Percentiles rank a stretch among this genome's conserved stretches.
These are phyloP conservation scores for Limnodromus scolopaceus DNA, from an alignment of 2,797 vertebrate species.

Conservation along the genomic window DNA sequence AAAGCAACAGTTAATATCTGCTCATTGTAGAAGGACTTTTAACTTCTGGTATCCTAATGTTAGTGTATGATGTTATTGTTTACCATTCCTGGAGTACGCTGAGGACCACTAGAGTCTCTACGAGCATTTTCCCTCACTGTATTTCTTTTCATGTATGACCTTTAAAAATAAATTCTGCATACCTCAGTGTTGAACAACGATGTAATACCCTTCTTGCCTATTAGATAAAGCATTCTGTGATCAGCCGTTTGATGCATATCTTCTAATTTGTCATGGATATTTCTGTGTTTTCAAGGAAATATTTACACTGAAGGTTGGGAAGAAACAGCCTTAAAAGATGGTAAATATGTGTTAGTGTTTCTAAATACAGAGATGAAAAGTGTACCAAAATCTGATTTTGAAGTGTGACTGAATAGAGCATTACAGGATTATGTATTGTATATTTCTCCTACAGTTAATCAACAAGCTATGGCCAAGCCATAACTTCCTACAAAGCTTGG, in stretches of 20 bases:
- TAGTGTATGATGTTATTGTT: background rate
- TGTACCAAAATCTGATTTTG: background rate
- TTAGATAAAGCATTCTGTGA: background rate
- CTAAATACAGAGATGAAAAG: background rate
- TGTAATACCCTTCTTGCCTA: background rate
- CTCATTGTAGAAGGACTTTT: background rate
- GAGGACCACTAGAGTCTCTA: background rate
- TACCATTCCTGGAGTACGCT: background rate
- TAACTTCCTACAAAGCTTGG: background rate
- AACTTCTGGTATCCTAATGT: background rate
- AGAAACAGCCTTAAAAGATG: conserved; percentile 4
- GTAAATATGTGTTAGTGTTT: background rate
- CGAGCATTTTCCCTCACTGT: background rate
- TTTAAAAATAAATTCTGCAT: background rate
- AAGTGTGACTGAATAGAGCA: background rate
- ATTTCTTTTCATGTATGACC: background rate
- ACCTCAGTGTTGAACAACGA: background rate
- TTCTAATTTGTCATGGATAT: background rate
- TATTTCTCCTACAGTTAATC: background rate
- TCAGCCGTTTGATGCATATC: background rate
- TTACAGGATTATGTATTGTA: background rate
- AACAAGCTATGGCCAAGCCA: background rate
- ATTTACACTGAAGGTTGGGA: background rate
- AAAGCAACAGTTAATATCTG: background rate
- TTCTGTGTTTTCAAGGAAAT: background rate